Conservation (phyloP, 2,888 invertebrate species). For the Stratiomys singularior region DNA sequence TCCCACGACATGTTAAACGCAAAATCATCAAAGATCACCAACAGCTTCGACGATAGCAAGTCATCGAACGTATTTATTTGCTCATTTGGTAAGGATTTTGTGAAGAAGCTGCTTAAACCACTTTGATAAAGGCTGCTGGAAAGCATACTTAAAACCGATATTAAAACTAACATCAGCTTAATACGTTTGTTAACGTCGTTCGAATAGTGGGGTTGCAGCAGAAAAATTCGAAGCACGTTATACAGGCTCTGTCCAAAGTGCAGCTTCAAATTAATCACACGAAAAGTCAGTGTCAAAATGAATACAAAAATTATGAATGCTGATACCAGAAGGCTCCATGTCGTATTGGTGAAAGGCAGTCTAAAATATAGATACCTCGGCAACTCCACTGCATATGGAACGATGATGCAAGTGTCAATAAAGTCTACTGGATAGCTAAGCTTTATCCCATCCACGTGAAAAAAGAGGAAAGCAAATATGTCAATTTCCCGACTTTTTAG, state of each 20-base stretch:
- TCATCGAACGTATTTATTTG: constrained; percentile 14
- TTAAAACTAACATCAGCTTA: not conserved
- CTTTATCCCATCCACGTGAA: not conserved
- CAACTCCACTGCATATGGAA: not conserved
- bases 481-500: not conserved
- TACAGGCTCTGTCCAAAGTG: not conserved
- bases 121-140: constrained; percentile 2
- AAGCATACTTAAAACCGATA: not conserved
- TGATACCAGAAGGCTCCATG: not conserved
- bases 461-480: constrained; percentile 2
- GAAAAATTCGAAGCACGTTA: not conserved
- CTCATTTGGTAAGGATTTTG: not conserved
- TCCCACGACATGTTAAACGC: not conserved
- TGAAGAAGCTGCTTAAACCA: constrained; percentile 1
- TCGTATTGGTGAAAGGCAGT: not conserved
- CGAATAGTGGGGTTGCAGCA: not conserved
- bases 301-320: not conserved
- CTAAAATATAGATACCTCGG: not conserved
- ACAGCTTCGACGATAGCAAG: not conserved
- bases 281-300: not conserved
- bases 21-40: not conserved
- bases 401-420: not conserved
- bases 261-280: not conserved
- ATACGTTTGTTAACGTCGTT: not conserved
- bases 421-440: not conserved